These are phyloP conservation scores for Ptychadena robeensis DNA, from an alignment of 2,797 vertebrate genomes.

Conservation along the genomic window DNA sequence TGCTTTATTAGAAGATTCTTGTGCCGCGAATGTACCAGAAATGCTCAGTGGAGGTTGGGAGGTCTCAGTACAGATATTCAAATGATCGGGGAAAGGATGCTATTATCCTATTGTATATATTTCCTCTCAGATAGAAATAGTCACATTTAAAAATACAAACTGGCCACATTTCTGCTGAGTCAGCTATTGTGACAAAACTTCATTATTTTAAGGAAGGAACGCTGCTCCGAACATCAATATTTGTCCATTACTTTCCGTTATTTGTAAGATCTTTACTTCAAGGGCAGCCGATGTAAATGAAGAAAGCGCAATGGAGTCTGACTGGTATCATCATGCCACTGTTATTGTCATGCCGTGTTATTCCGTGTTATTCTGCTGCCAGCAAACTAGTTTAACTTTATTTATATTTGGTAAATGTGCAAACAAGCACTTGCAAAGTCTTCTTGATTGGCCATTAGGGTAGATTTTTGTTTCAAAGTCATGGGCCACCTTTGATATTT, in stretches of 20 bases:
- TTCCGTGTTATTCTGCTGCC: background rate
- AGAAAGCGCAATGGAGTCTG: background rate
- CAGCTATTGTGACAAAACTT: conserved; percentile 8
- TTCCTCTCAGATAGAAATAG: background rate
- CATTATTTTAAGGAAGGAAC: conserved; percentile 4
- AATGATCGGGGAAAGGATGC: background rate
- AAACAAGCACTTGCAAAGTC: background rate
- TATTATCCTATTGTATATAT: conserved; percentile 2
- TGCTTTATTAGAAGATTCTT: background rate
- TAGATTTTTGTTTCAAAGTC: too few relatives aligned
- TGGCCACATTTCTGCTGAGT: background rate
- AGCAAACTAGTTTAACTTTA: background rate
- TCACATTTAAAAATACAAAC: background rate
- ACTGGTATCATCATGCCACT: background rate
- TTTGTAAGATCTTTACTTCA: conserved; percentile 4
- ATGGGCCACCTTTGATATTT: too few relatives aligned
- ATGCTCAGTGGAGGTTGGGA: background rate
- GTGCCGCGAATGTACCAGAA: background rate
- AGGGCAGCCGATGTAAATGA: conserved; percentile 5
- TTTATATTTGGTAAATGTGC: background rate
- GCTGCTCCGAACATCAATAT: background rate
- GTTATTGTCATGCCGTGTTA: too few relatives aligned
- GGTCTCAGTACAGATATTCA: conserved; percentile 22
- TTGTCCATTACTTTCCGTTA: background rate
- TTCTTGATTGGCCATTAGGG: too few relatives aligned